Percentiles rank a stretch among this genome's conserved stretches.
These are phyloP conservation scores for Gobius niger DNA, from an alignment of 2,113 vertebrate species.

Conservation along the genomic window DNA sequence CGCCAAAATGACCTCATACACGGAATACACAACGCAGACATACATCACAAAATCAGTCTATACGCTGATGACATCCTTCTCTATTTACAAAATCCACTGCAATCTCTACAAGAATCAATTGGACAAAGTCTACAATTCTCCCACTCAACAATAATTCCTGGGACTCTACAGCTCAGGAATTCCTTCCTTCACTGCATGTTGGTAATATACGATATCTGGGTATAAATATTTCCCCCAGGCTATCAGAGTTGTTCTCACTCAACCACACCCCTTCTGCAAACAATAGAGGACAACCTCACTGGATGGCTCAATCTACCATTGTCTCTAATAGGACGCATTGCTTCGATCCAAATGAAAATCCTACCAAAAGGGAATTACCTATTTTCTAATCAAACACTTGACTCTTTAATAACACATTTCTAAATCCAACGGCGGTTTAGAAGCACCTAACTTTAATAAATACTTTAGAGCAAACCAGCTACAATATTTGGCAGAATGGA, in stretches of 20 bases:
- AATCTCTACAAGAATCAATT: not conserved
- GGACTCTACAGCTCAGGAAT: not conserved
- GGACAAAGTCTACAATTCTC: not conserved
- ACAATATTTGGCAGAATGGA: not conserved
- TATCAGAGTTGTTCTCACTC: not conserved
- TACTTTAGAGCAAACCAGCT: not conserved
- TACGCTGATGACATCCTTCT: not conserved
- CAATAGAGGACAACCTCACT: not conserved
- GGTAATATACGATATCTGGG: not conserved
- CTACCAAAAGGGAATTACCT: too few species aligned
- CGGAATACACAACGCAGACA: too few species aligned
- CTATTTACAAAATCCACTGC: not conserved
- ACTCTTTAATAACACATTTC: not conserved
- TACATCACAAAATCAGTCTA: not conserved
- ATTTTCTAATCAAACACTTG: not conserved
- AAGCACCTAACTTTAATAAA: not conserved
- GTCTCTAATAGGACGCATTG: too few species aligned
- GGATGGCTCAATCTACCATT: too few species aligned
- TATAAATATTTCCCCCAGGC: too few species aligned
- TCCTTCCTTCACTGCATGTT: not conserved
- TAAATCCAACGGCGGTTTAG: not conserved
- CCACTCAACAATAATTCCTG: not conserved
- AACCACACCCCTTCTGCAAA: not conserved
- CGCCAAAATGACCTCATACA: too few species aligned
- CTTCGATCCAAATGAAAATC: too few species aligned